Base-by-base conservation (phyloP, 2,797 vertebrate genomes). In the Artibeus jamaicensis region DNA sequence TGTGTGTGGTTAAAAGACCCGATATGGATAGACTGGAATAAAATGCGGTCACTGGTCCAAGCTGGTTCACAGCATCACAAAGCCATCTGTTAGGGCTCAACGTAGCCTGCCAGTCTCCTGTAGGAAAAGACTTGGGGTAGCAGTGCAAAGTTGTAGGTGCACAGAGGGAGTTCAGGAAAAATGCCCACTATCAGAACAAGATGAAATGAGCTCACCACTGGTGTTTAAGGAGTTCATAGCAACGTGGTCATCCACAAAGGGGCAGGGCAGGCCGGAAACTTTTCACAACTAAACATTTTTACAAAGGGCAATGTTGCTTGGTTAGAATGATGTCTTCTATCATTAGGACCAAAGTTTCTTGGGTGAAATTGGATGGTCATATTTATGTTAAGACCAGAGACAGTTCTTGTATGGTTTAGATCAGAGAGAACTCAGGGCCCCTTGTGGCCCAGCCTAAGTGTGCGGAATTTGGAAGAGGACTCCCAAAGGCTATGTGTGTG, bases 41-140 rank as follows among this genome's bases (percentile, higher is more conserved):
- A 96, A 95, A 93, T 62, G 74, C 42, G 24, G 95, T 81, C 44
- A 34, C 29, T 74, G 65, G 16, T 70, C 65, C n/a, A 92, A 74
- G 73, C 26, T 94, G 65, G 81, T 87, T 94, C 68, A 92, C 3
- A 92, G 55, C 9, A 88, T 68, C 34, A 62, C 53, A 93, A 5
- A 67, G 48, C n/a, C 83, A 93, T 96, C 48, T 82, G 34, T 83
- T 92, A 89, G n/a, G 34, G 11, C 26, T 78, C 44, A 93, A 39
- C 21, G 74, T 88, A 88, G 44, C 50, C 73, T 71, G 73, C 37
- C 55, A 50, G 22, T 77, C 48, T 91, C 22, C 34, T 90, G 3
- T 42, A 53, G 71, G 48, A 89, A 89, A 81, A 93, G 18, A 44
- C 9, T n/a, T 44, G 57, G 81, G 22, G 42, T 59, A 74, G 11